These are phyloP conservation scores for Stenchaetothrips biformis DNA, from an alignment of 2,888 invertebrate genomes.

Conservation along the genomic window DNA sequence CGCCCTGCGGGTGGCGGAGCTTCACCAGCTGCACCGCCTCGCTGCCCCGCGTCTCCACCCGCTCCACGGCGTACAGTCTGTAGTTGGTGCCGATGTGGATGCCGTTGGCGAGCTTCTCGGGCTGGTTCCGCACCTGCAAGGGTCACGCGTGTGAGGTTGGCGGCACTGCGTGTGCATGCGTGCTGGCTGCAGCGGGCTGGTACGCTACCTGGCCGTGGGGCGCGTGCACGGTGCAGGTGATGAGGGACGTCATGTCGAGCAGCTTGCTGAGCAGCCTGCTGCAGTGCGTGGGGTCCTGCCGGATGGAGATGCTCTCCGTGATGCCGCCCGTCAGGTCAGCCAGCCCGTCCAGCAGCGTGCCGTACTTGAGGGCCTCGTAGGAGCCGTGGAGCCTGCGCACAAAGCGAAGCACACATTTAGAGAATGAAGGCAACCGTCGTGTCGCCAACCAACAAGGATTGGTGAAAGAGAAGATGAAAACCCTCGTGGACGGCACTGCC, in stretches of 20 bases:
- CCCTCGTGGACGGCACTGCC: no score
- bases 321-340: slow-evolving; percentile 87
- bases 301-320: slow-evolving; percentile 72
- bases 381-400: slow-evolving; percentile 75
- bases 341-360: slow-evolving; percentile 79
- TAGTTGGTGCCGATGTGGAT: slow-evolving; percentile 77
- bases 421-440: neutral
- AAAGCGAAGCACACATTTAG: slow-evolving; percentile 37
- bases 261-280: slow-evolving; percentile 62
- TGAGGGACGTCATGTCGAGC: slow-evolving; percentile 75
- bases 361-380: slow-evolving; percentile 88
- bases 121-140: slow-evolving; percentile 51
- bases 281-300: slow-evolving; percentile 64
- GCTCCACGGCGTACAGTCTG: slow-evolving; percentile 66
- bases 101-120: slow-evolving; percentile 63
- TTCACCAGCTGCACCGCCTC: slow-evolving; percentile 67
- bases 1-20: slow-evolving; percentile 62
- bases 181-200: neutral
- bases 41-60: slow-evolving; percentile 66
- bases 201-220: slow-evolving; percentile 46
- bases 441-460: no score
- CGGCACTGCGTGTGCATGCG: neutral
- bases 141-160: neutral
- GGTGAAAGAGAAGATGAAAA: no score
- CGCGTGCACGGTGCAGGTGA: slow-evolving; percentile 68